Conservation (phyloP, 37 sponge, comb jelly and placozoan species). For the Chondrosia reniformis region DNA sequence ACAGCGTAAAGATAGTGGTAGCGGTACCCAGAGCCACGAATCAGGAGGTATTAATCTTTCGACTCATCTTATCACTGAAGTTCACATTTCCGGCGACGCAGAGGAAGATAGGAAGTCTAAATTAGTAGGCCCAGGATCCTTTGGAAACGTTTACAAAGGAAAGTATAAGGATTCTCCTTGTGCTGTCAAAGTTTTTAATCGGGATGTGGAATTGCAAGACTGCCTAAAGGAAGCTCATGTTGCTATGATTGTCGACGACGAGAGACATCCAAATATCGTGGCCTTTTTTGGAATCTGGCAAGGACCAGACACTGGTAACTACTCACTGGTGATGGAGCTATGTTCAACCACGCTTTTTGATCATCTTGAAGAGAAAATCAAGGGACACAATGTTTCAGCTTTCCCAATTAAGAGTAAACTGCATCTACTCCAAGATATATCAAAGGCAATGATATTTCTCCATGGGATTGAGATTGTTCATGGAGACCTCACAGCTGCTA, state of each 20-base stretch:
- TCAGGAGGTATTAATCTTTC: no score
- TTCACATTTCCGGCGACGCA: no score
- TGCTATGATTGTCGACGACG: not conserved
- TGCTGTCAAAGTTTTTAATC: slow-evolving; percentile 7
- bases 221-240: not conserved
- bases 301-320: not conserved
- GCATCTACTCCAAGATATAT: not conserved
- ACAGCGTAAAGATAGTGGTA: no score
- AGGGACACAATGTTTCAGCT: not conserved
- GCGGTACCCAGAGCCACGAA: no score
- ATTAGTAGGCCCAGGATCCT: slow-evolving; percentile 5
- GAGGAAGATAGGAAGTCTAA: not conserved
- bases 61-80: no score
- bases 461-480: not conserved
- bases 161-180: not conserved
- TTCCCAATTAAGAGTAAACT: not conserved
- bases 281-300: slow-evolving; percentile 2
- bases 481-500: not conserved
- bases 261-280: slow-evolving; percentile 1
- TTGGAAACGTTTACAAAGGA: slow-evolving; percentile 21
- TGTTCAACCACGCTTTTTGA: not conserved
- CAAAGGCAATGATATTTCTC: not conserved
- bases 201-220: not conserved
- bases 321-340: slow-evolving; percentile 14
- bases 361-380: not conserved